Conservation (phyloP, 2,113 vertebrate species). For the Pao palembangensis region DNA sequence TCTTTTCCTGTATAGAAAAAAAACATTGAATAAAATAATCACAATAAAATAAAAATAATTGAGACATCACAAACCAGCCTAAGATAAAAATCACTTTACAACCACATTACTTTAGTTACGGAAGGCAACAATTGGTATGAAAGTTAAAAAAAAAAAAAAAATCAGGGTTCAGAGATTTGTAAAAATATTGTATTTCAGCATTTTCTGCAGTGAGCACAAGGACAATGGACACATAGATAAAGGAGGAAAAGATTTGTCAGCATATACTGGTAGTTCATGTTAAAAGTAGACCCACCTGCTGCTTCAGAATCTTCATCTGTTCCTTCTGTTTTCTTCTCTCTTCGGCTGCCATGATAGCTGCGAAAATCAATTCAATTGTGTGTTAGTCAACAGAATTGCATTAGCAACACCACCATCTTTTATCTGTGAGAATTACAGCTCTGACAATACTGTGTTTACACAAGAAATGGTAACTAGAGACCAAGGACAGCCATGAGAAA, state of each 20-base stretch:
- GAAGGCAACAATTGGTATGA: constrained; percentile 12
- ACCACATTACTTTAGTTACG: neutral
- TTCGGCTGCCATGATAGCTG: constrained; percentile 98
- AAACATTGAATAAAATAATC: constrained; percentile 28
- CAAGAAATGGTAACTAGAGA: too few species aligned
- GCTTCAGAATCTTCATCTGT: constrained; percentile 97
- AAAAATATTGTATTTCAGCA: constrained; percentile 33
- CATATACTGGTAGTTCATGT: neutral
- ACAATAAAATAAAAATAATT: constrained; percentile 43
- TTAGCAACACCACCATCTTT: constrained; percentile 5
- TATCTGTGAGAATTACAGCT: neutral
- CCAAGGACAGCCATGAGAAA: too few species aligned
- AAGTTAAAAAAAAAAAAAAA: constrained; percentile 21
- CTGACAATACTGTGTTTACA: too few species aligned
- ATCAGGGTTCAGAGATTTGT: constrained; percentile 34
- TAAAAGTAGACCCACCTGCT: constrained; percentile 83
- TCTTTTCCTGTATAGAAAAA: constrained; percentile 86
- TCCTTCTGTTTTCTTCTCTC: constrained; percentile 97
- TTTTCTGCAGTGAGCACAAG: constrained; percentile 26
- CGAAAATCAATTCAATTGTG: constrained; percentile 53
- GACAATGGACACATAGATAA: constrained; percentile 24
- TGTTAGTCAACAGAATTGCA: constrained; percentile 20
- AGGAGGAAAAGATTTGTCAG: constrained; percentile 32
- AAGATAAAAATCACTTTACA: constrained; percentile 41
- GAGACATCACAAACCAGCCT: constrained; percentile 41